phyloP scores from a whole-genome alignment of 2,797 vertebrate species.

The Pipistrellus kuhlii region DNA sequence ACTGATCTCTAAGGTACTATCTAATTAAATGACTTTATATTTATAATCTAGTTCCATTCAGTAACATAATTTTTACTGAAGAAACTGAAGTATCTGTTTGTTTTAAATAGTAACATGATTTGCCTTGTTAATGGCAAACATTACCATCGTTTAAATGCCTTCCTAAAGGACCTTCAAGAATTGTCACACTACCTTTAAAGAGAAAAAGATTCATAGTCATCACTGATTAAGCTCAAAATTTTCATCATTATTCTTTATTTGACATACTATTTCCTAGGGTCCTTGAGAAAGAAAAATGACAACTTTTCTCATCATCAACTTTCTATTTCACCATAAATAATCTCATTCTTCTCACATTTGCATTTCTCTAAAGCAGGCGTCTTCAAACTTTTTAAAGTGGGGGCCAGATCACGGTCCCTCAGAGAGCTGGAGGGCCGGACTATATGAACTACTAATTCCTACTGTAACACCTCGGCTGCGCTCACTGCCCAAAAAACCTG shows the following conservation, averaged over 20 bases:
- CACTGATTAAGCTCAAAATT: neutral
- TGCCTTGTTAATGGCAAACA: constrained; percentile 50
- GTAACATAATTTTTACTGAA: constrained; percentile 53
- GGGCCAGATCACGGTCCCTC: no score
- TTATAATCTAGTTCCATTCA: neutral
- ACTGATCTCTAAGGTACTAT: neutral
- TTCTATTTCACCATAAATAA: neutral
- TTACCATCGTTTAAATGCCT: neutral
- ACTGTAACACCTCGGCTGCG: no score
- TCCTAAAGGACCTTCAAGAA: constrained; percentile 33
- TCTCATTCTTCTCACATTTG: constrained; percentile 21
- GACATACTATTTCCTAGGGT: neutral
- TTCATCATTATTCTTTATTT: neutral
- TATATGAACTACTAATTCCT: no score
- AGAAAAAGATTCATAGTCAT: constrained; percentile 12
- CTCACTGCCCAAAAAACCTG: no score
- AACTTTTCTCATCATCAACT: neutral
- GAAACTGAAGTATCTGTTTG: constrained; percentile 23
- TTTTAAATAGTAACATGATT: constrained; percentile 45
- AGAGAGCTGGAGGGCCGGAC: no score
- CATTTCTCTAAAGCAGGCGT: constrained; percentile 33
- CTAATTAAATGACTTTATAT: constrained; percentile 14
- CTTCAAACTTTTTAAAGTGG: no score
- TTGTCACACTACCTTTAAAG: constrained; percentile 29
- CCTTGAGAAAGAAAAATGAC: neutral